These are phyloP conservation scores for Ictalurus furcatus DNA, from an alignment of 2,113 vertebrate species.

Conservation along the genomic window DNA sequence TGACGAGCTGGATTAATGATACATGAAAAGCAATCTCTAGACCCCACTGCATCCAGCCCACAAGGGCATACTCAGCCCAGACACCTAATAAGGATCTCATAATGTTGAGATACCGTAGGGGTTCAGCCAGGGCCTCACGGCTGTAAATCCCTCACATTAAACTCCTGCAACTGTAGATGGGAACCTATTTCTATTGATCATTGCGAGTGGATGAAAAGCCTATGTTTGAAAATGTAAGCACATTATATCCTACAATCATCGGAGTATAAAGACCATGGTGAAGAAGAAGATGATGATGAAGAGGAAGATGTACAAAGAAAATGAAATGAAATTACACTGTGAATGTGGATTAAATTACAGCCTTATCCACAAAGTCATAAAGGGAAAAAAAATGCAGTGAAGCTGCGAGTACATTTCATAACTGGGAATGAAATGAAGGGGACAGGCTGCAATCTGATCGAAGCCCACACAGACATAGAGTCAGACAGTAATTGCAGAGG, in stretches of 20 bases:
- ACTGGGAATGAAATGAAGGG: slow-evolving; percentile 8
- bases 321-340: slow-evolving; percentile 32
- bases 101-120: slow-evolving; percentile 56
- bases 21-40: slow-evolving; percentile 74
- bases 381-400: not conserved
- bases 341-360: slow-evolving; percentile 9
- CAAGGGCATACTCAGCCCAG: slow-evolving; percentile 61
- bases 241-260: not conserved
- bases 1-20: slow-evolving; percentile 73
- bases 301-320: not conserved
- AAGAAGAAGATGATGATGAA: not conserved
- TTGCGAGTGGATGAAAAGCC: not conserved
- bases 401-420: slow-evolving; percentile 25
- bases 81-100: slow-evolving; percentile 69
- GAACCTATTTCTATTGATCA: slow-evolving; percentile 41
- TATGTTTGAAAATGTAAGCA: not conserved
- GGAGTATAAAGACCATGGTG: not conserved
- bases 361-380: slow-evolving; percentile 12
- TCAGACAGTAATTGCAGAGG: slow-evolving; percentile 63
- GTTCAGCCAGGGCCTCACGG: slow-evolving; percentile 8
- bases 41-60: slow-evolving; percentile 61
- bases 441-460: slow-evolving; percentile 46
- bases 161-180: slow-evolving; percentile 34
- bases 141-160: slow-evolving; percentile 46
- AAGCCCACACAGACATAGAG: slow-evolving; percentile 56